Percentiles rank a stretch among this genome's conserved stretches.
Evolutionary conservation across 2,888 invertebrate genomes (phyloP).

Genomic region (Aphrophora alni): DNA sequence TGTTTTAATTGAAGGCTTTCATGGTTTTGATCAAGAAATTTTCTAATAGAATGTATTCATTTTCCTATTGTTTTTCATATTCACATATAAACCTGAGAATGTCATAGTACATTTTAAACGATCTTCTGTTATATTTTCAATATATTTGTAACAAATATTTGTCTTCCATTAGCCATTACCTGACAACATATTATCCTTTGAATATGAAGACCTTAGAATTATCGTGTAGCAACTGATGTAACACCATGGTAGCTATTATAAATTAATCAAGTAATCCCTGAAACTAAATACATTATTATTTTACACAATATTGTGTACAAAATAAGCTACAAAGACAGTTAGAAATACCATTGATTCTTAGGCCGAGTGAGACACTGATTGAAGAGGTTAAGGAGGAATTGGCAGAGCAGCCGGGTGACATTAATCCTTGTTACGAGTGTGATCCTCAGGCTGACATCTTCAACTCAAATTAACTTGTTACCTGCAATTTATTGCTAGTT

Average conservation of each 20-base stretch:
- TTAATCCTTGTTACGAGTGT: conserved; percentile 33
- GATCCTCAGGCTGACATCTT: conserved; percentile 29
- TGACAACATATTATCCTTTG: no score
- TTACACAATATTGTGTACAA: background rate
- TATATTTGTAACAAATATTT: no score
- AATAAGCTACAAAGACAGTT: background rate
- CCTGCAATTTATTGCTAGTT: background rate
- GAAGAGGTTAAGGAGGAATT: conserved; percentile 27
- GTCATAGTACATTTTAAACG: no score
- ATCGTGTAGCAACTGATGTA: no score
- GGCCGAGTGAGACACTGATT: conserved; percentile 30
- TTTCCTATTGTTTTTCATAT: no score
- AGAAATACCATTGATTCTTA: conserved; percentile 26
- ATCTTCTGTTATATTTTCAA: no score
- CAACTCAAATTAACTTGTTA: background rate
- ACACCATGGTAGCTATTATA: background rate
- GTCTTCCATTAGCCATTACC: no score
- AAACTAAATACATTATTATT: background rate
- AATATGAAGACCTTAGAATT: no score
- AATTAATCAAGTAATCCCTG: background rate
- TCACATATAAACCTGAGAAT: no score
- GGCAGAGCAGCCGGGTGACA: background rate
- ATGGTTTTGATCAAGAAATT: no score
- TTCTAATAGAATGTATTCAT: no score
- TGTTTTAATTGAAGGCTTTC: no score